A percentile compares a stretch with the other conserved stretches of the same genome.
Evolutionary conservation across 1,140 invertebrate genomes (phyloP).

Genomic region (Ptiloglossa arizonensis): DNA sequence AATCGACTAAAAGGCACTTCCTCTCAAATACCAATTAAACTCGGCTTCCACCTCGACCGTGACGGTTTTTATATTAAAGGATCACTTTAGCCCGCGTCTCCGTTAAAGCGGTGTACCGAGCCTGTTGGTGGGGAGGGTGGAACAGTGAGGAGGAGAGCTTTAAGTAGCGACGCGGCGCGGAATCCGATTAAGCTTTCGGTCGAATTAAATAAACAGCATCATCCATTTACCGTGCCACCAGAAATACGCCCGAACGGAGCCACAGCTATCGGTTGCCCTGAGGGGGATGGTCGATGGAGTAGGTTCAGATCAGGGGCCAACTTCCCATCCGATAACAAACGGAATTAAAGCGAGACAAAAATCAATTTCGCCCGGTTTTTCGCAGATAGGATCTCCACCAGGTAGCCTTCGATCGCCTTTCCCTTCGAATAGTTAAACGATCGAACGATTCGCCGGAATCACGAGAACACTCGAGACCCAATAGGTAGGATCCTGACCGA

Average conservation of each 20-base stretch:
- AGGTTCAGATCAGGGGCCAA: not conserved
- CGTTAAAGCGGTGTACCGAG: not conserved
- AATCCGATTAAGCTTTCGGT: not conserved
- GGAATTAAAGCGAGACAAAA: not conserved
- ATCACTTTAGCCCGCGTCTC: not conserved
- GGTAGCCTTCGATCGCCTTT: no score
- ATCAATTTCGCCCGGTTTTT: not conserved
- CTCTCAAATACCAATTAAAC: constrained; percentile 13
- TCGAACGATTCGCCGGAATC: not conserved
- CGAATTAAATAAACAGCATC: not conserved
- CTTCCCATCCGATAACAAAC: not conserved
- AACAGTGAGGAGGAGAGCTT: not conserved
- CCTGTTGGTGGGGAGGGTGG: no score
- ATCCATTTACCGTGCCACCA: not conserved
- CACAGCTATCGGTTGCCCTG: no score
- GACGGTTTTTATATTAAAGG: no score
- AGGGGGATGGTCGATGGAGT: no score
- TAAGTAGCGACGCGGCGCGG: not conserved
- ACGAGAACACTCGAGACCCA: not conserved
- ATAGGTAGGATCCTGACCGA: no score
- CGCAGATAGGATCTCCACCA: not conserved
- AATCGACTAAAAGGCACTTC: not conserved
- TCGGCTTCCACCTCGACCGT: not conserved
- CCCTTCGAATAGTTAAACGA: not conserved
- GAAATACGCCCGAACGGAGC: not conserved